Conservation (phyloP, 2,888 invertebrate species). For the Caenorhabditis sp. region DNA sequence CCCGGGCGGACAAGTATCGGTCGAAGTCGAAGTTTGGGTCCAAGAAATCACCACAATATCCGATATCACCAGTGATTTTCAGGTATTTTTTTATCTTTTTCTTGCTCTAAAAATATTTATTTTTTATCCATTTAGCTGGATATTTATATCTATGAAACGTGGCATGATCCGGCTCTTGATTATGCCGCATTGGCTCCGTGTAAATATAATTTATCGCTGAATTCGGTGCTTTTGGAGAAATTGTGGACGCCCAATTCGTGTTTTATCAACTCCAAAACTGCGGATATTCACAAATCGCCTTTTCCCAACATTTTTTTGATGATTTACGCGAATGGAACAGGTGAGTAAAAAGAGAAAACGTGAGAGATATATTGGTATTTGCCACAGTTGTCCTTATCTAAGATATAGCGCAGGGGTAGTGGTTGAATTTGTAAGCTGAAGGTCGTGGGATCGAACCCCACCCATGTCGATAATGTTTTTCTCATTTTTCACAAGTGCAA, state of each 20-base stretch:
- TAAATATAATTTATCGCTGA: slow-evolving; percentile 70
- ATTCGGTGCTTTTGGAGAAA: slow-evolving; percentile 56
- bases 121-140: too few relatives aligned
- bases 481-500: background rate
- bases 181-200: slow-evolving; percentile 68
- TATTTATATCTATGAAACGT: slow-evolving; percentile 71
- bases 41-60: slow-evolving; percentile 70
- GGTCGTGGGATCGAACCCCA: too few relatives aligned
- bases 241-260: slow-evolving; percentile 66
- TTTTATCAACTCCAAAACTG: slow-evolving; percentile 71
- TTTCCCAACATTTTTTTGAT: slow-evolving; percentile 71
- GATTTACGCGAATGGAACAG: slow-evolving; percentile 70
- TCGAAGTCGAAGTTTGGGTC: slow-evolving; percentile 69
- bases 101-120: too few relatives aligned
- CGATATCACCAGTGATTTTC: slow-evolving; percentile 69
- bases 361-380: too few relatives aligned
- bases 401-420: too few relatives aligned
- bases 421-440: too few relatives aligned
- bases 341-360: too few relatives aligned
- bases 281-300: slow-evolving; percentile 70
- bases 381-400: too few relatives aligned
- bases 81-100: slow-evolving; percentile 47
- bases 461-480: too few relatives aligned
- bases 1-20: slow-evolving; percentile 65
- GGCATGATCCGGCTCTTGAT: slow-evolving; percentile 68